Evolutionary conservation across 2,797 vertebrate species (phyloP).

Genomic region (Gobionotothen gibberifrons): DNA sequence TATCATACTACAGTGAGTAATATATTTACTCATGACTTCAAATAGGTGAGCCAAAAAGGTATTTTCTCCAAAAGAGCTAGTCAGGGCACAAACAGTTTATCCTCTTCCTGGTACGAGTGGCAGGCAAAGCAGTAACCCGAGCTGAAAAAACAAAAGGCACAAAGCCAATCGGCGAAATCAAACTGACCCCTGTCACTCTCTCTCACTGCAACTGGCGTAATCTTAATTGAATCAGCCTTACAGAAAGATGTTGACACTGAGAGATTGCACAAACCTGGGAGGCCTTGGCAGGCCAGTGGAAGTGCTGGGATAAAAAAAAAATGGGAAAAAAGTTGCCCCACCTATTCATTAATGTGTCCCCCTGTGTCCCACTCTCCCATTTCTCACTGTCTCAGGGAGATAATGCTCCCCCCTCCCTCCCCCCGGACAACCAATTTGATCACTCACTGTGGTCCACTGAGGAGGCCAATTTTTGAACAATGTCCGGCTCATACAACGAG

Average conservation of each 20-base stretch:
- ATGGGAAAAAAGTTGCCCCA: constrained; percentile 77
- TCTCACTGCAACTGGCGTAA: constrained; percentile 89
- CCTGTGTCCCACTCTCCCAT: constrained; percentile 89
- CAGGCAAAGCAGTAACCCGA: constrained; percentile 71
- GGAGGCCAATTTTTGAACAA: constrained; percentile 66
- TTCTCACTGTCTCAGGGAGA: constrained; percentile 91
- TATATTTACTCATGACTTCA: constrained; percentile 67
- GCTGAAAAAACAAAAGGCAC: constrained; percentile 79
- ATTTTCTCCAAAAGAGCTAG: constrained; percentile 50
- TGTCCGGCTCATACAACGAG: constrained; percentile 33
- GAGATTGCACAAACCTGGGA: constrained; percentile 96
- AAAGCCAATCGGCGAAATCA: constrained; percentile 87
- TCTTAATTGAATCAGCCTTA: constrained; percentile 99
- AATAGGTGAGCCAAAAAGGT: constrained; percentile 37
- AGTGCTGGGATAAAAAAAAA: constrained; percentile 68
- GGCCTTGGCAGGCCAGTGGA: constrained; percentile 88
- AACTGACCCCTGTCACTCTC: constrained; percentile 92
- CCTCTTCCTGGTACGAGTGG: constrained; percentile 45
- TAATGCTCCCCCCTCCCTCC: constrained; percentile 75
- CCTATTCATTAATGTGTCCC: constrained; percentile 94
- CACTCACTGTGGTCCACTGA: constrained; percentile 80
- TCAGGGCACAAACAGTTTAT: constrained; percentile 61
- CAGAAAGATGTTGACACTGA: constrained; percentile 96
- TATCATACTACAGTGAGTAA: constrained; percentile 50
- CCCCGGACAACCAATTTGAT: constrained; percentile 77